These are phyloP conservation scores for Oophaga sylvatica DNA, from an alignment of 2,797 vertebrate genomes.

Conservation along the genomic window DNA sequence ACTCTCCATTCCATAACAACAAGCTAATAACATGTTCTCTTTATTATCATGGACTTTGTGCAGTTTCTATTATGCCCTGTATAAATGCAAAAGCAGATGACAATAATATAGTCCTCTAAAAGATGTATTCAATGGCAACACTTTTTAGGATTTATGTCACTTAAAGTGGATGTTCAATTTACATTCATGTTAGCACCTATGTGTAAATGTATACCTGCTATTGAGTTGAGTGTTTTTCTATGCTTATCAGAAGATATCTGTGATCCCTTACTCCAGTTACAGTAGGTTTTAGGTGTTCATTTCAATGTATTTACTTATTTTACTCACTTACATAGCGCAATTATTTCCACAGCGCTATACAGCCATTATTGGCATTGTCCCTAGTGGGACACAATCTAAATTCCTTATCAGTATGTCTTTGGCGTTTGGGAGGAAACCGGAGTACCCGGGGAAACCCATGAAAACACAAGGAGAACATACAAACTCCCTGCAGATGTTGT, in stretches of 20 bases:
- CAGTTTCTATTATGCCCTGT: background rate
- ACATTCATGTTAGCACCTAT: background rate
- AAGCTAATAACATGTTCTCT: conserved; percentile 5
- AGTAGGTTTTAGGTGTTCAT: too few relatives aligned
- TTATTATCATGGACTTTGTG: background rate
- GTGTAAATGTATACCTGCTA: background rate
- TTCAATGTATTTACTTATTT: too few relatives aligned
- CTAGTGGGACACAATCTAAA: too few relatives aligned
- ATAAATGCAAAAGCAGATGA: background rate
- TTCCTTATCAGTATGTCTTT: too few relatives aligned
- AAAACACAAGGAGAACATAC: too few relatives aligned
- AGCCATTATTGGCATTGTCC: too few relatives aligned
- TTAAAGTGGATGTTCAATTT: background rate
- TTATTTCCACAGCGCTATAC: too few relatives aligned
- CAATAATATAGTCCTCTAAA: background rate
- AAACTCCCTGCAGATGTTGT: too few relatives aligned
- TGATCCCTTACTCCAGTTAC: too few relatives aligned
- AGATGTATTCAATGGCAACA: background rate
- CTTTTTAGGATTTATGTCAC: background rate
- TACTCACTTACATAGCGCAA: too few relatives aligned
- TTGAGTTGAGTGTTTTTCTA: background rate
- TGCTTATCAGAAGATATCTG: background rate
- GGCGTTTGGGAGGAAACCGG: too few relatives aligned
- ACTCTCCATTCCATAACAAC: background rate
- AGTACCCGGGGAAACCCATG: too few relatives aligned